Base-by-base conservation (phyloP, 2,888 invertebrate genomes). In the Drosophila longiperda region DNA sequence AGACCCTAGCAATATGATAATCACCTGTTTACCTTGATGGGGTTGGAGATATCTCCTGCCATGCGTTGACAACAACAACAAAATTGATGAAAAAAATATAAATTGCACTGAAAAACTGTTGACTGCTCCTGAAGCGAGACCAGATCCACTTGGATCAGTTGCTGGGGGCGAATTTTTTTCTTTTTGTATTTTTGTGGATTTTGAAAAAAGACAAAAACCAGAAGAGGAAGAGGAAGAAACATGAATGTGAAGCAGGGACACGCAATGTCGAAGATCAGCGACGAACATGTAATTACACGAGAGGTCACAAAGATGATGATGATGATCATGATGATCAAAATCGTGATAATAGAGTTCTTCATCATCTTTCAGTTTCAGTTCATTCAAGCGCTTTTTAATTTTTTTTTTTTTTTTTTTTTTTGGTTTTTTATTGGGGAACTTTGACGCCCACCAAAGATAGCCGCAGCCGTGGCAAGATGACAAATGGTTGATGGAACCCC, bases 261-360 rank as follows among this genome's bases (percentile, higher is more conserved):
- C 64, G 74, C 76, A 82, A 65, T 66, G 29, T 38, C 40, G 42
- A 55, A 54, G 59, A 66, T 66, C 66, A 55, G 58, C 66, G 11
- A n/a, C 32, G 29, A 68, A 66, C 73, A 68, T 79, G 57, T 78
- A 79, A 79, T 79, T 79, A 80, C 62, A 67, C n/a, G n/a, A 59
- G 20, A 48, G 34, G 29, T n/a, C 32, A 38, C 49, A 34, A 11
- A 11, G 49, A 38, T 20, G 55, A 40, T 45, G 23, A 29, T 29
- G 26, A 29, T 26, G 59, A 33, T 66, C 12, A 63, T 54, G 4
- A 63, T 66, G 29, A 60, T 45, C 20, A 55, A 55, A 4, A 20
- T 29, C 7, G 12, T 34, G 36, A 26, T 11, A 26, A 15, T 23
- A 23, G 15, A 45, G 8, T 17, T 49, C 1, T 29, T 54, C 36